Conservation (phyloP, 1,140 invertebrate species). For the Caerostris extrusa region DNA sequence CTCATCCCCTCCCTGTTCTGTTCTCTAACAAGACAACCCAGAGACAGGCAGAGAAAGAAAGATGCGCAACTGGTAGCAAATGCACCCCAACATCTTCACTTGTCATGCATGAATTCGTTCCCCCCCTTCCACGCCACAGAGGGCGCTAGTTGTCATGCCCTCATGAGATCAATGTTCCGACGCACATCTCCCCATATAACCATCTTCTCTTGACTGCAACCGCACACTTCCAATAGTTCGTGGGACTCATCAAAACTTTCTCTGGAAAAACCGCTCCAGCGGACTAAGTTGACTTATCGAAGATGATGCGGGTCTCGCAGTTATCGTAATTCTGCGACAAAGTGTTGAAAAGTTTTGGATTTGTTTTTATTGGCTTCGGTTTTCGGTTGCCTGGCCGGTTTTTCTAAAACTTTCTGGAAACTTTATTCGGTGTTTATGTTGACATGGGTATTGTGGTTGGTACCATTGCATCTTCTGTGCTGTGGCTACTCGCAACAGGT, state of each 20-base stretch:
- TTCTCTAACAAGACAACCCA: background rate
- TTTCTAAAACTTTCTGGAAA: background rate
- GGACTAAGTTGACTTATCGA: conserved; percentile 1
- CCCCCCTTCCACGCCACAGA: background rate
- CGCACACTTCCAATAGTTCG: background rate
- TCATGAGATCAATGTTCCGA: conserved; percentile 40
- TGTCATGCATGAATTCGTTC: conserved; percentile 13
- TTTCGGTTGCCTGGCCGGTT: background rate
- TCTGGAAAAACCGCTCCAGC: background rate
- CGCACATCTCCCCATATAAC: conserved; percentile 57
- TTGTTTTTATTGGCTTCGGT: background rate
- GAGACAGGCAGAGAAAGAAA: background rate
- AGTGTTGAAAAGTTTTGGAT: background rate
- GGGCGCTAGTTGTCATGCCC: conserved; percentile 28
- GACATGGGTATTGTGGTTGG: conserved; percentile 66
- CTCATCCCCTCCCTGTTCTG: background rate
- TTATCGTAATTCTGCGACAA: background rate
- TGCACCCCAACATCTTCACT: background rate
- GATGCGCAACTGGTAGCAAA: conserved; percentile 65
- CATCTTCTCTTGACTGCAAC: background rate
- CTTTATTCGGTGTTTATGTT: conserved; percentile 17
- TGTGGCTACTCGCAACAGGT: conserved; percentile 72
- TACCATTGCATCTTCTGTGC: conserved; percentile 54
- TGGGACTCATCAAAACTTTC: background rate
- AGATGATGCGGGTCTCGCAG: background rate